These are phyloP conservation scores for Cyanocitta stelleri DNA, from an alignment of 2,113 vertebrate species.

Conservation along the genomic window DNA sequence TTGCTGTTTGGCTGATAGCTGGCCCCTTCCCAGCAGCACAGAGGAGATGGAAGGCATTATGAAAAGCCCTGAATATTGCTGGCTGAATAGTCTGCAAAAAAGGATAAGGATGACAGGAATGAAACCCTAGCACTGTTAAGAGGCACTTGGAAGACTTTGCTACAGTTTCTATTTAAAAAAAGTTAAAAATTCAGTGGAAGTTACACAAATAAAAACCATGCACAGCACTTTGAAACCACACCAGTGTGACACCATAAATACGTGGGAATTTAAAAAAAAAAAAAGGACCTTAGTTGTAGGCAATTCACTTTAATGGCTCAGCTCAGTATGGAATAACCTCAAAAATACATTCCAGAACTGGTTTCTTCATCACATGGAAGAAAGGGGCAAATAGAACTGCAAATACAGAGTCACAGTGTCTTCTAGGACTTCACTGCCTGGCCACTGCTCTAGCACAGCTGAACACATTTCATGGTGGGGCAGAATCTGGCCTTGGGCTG, in stretches of 20 bases:
- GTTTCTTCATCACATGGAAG: not conserved
- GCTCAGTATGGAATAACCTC: not conserved
- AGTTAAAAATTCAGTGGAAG: not conserved
- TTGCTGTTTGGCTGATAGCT: conserved; percentile 27
- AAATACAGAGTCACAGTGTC: not conserved
- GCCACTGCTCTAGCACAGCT: not conserved
- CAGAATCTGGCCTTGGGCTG: not conserved
- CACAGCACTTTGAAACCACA: not conserved
- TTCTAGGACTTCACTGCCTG: not conserved
- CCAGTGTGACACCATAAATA: not conserved
- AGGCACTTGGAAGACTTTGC: not conserved
- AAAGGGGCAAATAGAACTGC: not conserved
- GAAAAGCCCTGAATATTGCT: conserved; percentile 27
- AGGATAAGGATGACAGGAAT: not conserved
- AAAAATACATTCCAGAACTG: not conserved
- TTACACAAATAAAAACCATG: not conserved
- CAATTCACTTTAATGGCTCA: not conserved
- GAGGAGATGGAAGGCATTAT: conserved; percentile 51
- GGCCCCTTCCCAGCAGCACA: conserved; percentile 7
- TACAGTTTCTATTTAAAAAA: not conserved
- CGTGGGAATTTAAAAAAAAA: not conserved
- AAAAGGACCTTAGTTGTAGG: not conserved
- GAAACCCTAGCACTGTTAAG: not conserved
- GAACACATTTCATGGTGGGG: not conserved
- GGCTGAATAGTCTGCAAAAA: not conserved